These are phyloP conservation scores for Homarus gammarus DNA, from an alignment of 2,888 invertebrate genomes.

Conservation along the genomic window DNA sequence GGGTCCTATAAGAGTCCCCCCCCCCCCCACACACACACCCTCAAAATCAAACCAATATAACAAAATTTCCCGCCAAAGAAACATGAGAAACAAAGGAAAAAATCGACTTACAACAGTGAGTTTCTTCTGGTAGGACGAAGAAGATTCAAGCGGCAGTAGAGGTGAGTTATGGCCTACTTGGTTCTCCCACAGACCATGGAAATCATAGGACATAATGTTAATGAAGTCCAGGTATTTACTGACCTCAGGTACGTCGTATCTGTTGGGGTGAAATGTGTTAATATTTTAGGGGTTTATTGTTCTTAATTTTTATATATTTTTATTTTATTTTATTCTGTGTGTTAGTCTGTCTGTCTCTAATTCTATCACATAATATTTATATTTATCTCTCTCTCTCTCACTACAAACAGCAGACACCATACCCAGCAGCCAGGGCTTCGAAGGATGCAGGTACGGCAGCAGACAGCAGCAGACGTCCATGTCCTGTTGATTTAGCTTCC, in stretches of 20 bases:
- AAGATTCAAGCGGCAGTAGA: conserved; percentile 91
- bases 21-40: no score
- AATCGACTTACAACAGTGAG: conserved; percentile 84
- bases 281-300: no score
- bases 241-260: conserved; percentile 94
- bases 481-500: conserved; percentile 92
- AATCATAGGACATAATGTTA: conserved; percentile 97
- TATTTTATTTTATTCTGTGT: no score
- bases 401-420: conserved; percentile 77
- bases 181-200: conserved; percentile 96
- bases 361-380: no score
- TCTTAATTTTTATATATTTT: no score
- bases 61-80: no score
- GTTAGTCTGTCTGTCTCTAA: no score
- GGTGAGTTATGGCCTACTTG: conserved; percentile 96
- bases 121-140: conserved; percentile 94
- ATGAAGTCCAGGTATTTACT: conserved; percentile 95
- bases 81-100: neutral
- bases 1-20: no score
- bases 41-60: neutral
- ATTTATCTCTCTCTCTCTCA: no score
- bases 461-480: conserved; percentile 87
- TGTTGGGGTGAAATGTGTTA: no score
- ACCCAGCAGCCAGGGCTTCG: conserved; percentile 94
- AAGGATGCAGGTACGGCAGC: conserved; percentile 96